These are phyloP conservation scores for Tachysurus fulvidraco DNA, from an alignment of 2,113 vertebrate species.

Conservation along the genomic window DNA sequence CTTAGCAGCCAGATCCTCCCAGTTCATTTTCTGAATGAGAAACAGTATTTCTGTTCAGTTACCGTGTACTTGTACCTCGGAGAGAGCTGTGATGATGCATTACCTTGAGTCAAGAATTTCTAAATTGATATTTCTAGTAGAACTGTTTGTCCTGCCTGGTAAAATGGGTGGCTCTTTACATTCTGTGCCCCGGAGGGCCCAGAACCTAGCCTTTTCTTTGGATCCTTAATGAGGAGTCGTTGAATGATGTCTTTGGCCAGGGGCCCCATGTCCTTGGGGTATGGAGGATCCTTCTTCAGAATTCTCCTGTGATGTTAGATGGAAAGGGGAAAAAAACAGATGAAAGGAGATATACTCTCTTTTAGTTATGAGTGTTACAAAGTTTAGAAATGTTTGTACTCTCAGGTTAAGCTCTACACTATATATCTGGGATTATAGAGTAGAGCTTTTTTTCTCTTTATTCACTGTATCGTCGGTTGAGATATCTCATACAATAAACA, in stretches of 20 bases:
- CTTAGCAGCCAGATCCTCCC: conserved; percentile 94
- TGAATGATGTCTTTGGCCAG: conserved; percentile 92
- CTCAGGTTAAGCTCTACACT: neutral
- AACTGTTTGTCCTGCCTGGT: conserved; percentile 78
- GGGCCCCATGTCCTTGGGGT: conserved; percentile 88
- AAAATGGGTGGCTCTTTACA: conserved; percentile 93
- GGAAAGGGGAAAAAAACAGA: neutral
- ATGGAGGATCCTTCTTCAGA: conserved; percentile 94
- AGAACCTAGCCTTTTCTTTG: conserved; percentile 90
- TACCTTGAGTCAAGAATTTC: neutral
- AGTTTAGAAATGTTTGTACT: neutral
- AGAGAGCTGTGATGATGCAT: conserved; percentile 7
- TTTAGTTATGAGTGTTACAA: neutral
- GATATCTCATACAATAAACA: neutral
- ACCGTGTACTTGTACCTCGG: conserved; percentile 3
- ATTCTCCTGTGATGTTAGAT: conserved; percentile 82
- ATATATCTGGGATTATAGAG: no score
- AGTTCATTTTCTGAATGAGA: conserved; percentile 86
- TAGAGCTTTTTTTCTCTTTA: neutral
- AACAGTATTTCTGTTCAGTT: neutral
- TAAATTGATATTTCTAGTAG: neutral
- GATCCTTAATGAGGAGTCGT: conserved; percentile 88
- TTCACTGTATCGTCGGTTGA: neutral
- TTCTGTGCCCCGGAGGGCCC: conserved; percentile 85
- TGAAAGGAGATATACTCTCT: neutral